phyloP scores from a whole-genome alignment of 92 coral and sea anemone genomes.

The Paragorgia papillata region DNA sequence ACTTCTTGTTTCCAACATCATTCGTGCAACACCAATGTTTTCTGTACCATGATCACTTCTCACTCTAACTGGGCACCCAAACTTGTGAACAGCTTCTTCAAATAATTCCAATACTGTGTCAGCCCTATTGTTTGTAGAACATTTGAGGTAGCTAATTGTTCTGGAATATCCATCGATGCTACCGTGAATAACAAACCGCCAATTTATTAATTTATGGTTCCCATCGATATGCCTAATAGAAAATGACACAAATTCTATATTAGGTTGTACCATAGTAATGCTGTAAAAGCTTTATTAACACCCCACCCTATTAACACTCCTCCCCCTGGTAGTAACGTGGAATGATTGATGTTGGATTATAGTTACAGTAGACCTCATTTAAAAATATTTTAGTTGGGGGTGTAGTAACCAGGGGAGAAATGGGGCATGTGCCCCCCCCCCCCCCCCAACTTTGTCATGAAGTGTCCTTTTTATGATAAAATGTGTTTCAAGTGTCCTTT shows the following conservation, averaged over 20 bases:
- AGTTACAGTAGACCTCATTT: too few relatives aligned
- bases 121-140: not conserved
- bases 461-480: too few relatives aligned
- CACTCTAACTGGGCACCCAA: conserved; percentile 49
- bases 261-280: too few relatives aligned
- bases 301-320: too few relatives aligned
- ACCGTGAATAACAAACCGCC: conserved; percentile 12
- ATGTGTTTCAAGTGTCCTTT: too few relatives aligned
- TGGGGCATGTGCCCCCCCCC: too few relatives aligned
- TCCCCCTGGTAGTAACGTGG: too few relatives aligned
- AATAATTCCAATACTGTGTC: not conserved
- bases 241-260: not conserved
- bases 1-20: conserved; percentile 48
- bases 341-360: too few relatives aligned
- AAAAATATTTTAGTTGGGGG: too few relatives aligned
- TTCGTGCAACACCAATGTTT: conserved; percentile 60
- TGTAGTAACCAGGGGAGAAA: too few relatives aligned
- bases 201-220: not conserved
- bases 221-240: conserved; percentile 5
- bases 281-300: too few relatives aligned
- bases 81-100: not conserved
- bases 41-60: conserved; percentile 59
- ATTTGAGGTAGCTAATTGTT: not conserved
- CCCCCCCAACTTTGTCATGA: too few relatives aligned
- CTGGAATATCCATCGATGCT: conserved; percentile 1